These are phyloP conservation scores for Ashinkailepas kermadecensis DNA, from an alignment of 2,888 invertebrate genomes.

Conservation along the genomic window DNA sequence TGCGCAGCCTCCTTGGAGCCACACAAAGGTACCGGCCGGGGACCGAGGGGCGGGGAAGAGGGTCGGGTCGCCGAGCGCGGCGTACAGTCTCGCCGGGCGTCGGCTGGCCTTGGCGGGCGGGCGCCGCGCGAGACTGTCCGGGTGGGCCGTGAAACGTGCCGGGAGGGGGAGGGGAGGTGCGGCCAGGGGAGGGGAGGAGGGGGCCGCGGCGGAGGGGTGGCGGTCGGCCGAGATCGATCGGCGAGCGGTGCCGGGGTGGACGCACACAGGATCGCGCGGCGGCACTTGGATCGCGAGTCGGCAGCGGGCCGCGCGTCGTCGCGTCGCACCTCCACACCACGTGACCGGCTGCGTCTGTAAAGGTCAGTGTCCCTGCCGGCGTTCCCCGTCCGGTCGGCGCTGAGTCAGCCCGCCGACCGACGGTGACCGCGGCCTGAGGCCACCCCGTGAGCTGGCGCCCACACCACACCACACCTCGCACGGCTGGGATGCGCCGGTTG, in stretches of 20 bases:
- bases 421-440: too few species aligned
- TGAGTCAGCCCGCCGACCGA: too few species aligned
- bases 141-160: slow-evolving; percentile 19
- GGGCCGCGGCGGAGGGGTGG: background rate
- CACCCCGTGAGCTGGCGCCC: too few species aligned
- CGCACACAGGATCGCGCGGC: background rate
- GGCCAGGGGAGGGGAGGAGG: background rate
- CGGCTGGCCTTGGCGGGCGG: slow-evolving; percentile 9
- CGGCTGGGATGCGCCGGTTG: too few species aligned
- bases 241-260: background rate
- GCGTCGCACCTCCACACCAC: background rate
- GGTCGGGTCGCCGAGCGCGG: background rate
- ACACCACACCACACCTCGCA: too few species aligned
- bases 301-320: background rate
- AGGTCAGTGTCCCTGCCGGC: background rate
- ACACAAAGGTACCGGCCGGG: too few species aligned
- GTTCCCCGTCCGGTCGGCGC: background rate
- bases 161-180: background rate
- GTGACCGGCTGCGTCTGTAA: background rate
- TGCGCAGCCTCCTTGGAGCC: too few species aligned
- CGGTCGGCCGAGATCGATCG: background rate
- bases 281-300: background rate
- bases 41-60: too few species aligned
- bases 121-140: slow-evolving; percentile 7
- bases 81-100: background rate